Conservation (phyloP, 2,113 vertebrate species). For the Glaucomys volans region DNA sequence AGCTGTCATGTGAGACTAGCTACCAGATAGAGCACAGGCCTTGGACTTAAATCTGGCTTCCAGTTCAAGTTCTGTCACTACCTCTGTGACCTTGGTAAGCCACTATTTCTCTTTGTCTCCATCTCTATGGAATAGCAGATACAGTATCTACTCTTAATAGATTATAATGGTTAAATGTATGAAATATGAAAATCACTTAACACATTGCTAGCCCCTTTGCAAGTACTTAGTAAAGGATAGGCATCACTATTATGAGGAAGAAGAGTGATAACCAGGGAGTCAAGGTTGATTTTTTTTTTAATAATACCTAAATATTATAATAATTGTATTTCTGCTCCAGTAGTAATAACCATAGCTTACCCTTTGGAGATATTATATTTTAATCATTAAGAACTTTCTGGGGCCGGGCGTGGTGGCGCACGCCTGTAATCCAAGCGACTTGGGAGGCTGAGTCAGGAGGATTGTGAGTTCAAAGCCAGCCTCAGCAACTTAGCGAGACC, state of each 20-base stretch:
- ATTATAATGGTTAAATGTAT: background rate
- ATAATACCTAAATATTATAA: background rate
- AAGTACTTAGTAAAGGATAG: constrained; percentile 46
- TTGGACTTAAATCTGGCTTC: background rate
- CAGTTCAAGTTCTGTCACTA: background rate
- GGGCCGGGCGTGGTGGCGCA: too few species aligned
- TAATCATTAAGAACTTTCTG: constrained; percentile 28
- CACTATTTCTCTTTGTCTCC: constrained; percentile 16
- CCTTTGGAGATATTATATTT: constrained; percentile 30
- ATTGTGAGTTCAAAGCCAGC: too few species aligned
- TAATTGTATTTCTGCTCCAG: constrained; percentile 41
- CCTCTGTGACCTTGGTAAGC: constrained; percentile 8
- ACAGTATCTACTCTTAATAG: background rate
- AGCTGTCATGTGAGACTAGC: background rate
- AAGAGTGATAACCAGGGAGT: background rate
- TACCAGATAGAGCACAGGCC: background rate
- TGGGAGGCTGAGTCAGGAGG: too few species aligned
- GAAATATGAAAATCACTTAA: constrained; percentile 8
- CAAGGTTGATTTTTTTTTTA: background rate
- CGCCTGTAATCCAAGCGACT: too few species aligned
- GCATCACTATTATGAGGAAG: background rate
- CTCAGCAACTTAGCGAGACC: too few species aligned
- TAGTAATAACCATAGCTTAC: constrained; percentile 17
- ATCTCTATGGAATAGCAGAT: constrained; percentile 1
- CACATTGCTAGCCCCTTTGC: constrained; percentile 2